Base-by-base conservation (phyloP, 2,797 vertebrate genomes). In the Myotis pilosus region DNA sequence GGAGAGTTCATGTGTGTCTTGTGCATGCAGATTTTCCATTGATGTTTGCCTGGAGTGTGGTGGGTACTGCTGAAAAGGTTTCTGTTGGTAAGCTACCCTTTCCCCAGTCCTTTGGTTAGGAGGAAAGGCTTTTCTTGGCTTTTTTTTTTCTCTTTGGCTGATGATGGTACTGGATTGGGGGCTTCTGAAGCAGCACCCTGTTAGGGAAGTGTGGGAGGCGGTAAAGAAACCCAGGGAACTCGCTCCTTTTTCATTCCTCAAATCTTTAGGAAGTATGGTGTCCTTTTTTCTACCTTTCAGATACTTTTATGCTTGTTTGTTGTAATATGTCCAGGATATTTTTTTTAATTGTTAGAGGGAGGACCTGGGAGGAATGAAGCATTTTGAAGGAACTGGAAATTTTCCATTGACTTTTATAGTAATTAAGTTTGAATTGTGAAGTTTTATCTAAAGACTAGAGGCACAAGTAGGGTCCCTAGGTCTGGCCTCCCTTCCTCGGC, bases 371-470 rank as follows among this genome's bases (percentile, higher is more conserved):
- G 16, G 30, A 53, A 79, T 84, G 83, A 94, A 93, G 78, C 33
- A 41, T 87, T 94, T 87, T 84, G 47, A 44, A 51, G 20, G 49
- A 88, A 49, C 41, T 84, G 28, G n/a, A 85, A n/a, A 69, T 87
- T 55, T 33, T 87, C 38, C 38, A 60, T 60, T 87, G 53, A 60
- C 38, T 74, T 47, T 60, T 74, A 33, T 33, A 33, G 38, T 87
- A 87, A 84, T 71, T 83, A 60, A 62, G 30, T 91, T 94, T 72
- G 38, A 68, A 66, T 89, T 76, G 47, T 95, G 62, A 72, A 84
- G 44, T 84, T 66, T 93, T 96, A 22, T 33, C 28, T 80, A 38
- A 78, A 72, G 55, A 60, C 25, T 28, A 60, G 57, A 60, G 25
- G 57, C 51, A 53, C 51, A 8, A 2, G 53, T 22, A 55, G 53